A percentile compares a stretch with the other conserved stretches of the same genome.
These are phyloP conservation scores for Brienomyrus longianalis DNA, from an alignment of 2,113 vertebrate genomes.

Conservation along the genomic window DNA sequence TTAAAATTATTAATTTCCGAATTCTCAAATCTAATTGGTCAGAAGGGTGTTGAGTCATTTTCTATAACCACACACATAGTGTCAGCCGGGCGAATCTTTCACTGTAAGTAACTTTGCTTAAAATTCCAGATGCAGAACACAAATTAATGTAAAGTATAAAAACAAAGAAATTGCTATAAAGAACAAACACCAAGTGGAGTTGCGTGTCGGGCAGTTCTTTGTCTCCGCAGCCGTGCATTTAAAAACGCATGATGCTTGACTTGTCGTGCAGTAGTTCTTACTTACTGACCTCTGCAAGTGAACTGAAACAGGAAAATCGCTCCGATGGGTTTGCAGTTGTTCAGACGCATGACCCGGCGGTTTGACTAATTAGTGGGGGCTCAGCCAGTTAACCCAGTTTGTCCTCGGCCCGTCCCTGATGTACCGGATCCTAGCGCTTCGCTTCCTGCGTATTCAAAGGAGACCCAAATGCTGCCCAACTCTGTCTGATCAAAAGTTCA, in stretches of 20 bases:
- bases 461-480: too few species aligned
- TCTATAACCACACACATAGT: neutral
- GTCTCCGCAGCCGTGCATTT: neutral
- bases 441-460: slow-evolving; percentile 1
- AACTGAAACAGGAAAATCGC: neutral
- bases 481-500: neutral
- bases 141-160: neutral
- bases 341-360: neutral
- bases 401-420: neutral
- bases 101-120: neutral
- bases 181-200: neutral
- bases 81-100: neutral
- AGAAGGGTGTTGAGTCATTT: neutral
- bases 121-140: neutral
- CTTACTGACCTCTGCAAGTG: neutral
- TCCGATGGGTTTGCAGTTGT: neutral
- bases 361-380: neutral
- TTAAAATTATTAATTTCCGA: neutral
- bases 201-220: neutral
- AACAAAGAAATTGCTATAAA: neutral
- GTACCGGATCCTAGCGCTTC: neutral
- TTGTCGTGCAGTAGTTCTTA: neutral
- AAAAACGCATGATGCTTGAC: neutral
- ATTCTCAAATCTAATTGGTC: neutral
- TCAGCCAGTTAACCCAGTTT: neutral